Evolutionary conservation across 2,113 vertebrate genomes (phyloP).

Genomic region (Astatoreochromis straeleni): DNA sequence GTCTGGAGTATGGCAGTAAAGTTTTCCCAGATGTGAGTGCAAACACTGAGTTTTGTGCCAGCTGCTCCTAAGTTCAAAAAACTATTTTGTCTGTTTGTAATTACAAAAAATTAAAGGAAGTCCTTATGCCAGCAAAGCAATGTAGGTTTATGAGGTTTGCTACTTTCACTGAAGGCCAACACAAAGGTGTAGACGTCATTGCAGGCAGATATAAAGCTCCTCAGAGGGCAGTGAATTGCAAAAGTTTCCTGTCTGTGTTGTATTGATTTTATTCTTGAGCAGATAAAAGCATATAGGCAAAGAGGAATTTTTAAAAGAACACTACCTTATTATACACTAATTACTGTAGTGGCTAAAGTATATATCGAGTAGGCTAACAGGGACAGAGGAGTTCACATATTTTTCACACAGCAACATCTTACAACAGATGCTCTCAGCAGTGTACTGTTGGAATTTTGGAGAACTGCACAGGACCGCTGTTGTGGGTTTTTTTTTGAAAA

Average conservation of each 20-base stretch:
- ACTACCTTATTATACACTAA: not conserved
- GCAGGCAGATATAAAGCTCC: not conserved
- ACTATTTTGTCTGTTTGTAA: not conserved
- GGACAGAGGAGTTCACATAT: not conserved
- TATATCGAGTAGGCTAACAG: not conserved
- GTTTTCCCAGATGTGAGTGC: not conserved
- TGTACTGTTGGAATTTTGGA: not conserved
- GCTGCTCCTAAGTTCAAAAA: not conserved
- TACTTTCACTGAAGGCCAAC: not conserved
- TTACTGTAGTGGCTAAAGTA: not conserved
- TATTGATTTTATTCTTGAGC: not conserved
- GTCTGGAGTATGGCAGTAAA: not conserved
- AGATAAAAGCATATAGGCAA: not conserved
- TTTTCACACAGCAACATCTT: not conserved
- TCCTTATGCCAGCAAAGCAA: not conserved
- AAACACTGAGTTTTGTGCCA: not conserved
- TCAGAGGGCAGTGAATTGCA: not conserved
- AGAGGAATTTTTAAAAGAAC: not conserved
- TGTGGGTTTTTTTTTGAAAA: not conserved
- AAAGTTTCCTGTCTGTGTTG: not conserved
- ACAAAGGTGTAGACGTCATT: not conserved
- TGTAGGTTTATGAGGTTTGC: not conserved
- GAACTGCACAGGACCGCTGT: not conserved
- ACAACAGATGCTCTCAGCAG: not conserved
- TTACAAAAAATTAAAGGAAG: not conserved